Percentiles rank a stretch among this genome's conserved stretches.
Conservation (phyloP, 2,888 invertebrate genomes). For the Acleris emargana region DNA sequence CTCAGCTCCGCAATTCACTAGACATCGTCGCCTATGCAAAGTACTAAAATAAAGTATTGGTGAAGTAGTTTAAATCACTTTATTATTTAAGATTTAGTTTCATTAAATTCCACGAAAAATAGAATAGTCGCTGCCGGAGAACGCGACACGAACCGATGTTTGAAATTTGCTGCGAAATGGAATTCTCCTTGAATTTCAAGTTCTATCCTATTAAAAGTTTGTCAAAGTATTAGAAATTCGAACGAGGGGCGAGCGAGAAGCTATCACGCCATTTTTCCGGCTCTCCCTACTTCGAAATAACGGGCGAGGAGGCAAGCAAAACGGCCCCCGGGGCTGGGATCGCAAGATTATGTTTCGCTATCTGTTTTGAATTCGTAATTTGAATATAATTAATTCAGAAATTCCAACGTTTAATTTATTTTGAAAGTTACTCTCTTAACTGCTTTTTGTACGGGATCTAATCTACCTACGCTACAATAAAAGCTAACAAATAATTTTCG, state of each 20-base stretch:
- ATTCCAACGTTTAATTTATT: conserved; percentile 53
- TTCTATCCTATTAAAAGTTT: conserved; percentile 83
- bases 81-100: no score
- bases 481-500: conserved; percentile 44
- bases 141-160: conserved; percentile 53
- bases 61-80: no score
- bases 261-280: conserved; percentile 73
- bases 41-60: no score
- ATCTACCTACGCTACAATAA: conserved; percentile 40
- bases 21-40: no score
- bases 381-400: conserved; percentile 62
- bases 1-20: no score
- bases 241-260: conserved; percentile 80
- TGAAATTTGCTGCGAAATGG: conserved; percentile 67
- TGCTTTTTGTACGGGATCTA: conserved; percentile 48
- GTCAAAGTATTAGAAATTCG: conserved; percentile 80
- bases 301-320: conserved; percentile 48
- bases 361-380: conserved; percentile 68
- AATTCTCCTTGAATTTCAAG: conserved; percentile 78
- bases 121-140: conserved; percentile 52
- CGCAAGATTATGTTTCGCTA: conserved; percentile 64
- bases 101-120: conserved; percentile 41
- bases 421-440: conserved; percentile 53
- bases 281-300: conserved; percentile 55
- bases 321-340: conserved; percentile 52